Evolutionary conservation across 1,140 invertebrate genomes (phyloP).

Genomic region (Musca domestica): DNA sequence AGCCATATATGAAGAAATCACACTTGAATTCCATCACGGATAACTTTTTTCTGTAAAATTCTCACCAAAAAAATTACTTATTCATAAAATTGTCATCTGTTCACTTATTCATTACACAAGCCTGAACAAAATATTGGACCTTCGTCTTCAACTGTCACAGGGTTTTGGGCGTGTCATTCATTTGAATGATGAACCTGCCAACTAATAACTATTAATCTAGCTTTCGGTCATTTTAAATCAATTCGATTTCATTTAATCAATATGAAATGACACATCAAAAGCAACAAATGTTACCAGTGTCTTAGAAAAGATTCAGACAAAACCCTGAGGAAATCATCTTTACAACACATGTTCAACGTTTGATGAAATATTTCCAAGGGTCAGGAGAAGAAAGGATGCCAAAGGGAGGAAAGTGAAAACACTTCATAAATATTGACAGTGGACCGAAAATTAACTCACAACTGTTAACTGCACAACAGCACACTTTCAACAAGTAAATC

Average conservation of each 20-base stretch:
- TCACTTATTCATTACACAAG: no score
- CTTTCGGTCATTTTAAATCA: not conserved
- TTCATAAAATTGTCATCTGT: no score
- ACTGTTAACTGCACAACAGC: constrained; percentile 7
- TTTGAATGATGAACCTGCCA: no score
- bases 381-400: no score
- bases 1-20: no score
- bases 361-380: not conserved
- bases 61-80: no score
- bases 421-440: constrained; percentile 9
- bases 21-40: no score
- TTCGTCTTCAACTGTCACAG: no score
- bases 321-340: not conserved
- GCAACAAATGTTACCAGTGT: not conserved
- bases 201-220: not conserved
- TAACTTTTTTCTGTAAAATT: no score
- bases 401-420: not conserved
- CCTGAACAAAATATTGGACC: no score
- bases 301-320: not conserved
- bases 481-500: constrained; percentile 11
- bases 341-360: constrained; percentile 3
- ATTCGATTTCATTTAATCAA: not conserved
- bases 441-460: constrained; percentile 12
- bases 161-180: no score
- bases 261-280: not conserved